Conservation (phyloP, 2,113 vertebrate species). For the Nycticorax nycticorax region DNA sequence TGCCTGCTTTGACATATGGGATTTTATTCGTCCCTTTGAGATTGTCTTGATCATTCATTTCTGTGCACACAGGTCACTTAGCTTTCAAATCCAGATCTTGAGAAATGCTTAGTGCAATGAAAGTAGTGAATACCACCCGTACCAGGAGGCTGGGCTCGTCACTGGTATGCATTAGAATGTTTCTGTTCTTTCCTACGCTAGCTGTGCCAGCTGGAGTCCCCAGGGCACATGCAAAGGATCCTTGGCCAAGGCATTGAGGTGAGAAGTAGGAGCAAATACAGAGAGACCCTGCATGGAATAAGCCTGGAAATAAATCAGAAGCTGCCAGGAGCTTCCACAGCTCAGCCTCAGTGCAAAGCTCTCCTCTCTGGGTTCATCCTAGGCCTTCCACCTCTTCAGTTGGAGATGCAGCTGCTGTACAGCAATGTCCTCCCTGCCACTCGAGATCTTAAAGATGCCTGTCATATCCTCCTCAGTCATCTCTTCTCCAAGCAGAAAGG, state of each 20-base stretch:
- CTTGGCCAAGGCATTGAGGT: not conserved
- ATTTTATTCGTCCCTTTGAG: not conserved
- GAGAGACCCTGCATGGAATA: not conserved
- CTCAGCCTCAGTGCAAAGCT: not conserved
- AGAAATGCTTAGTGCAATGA: not conserved
- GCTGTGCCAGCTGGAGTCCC: not conserved
- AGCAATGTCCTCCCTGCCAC: not conserved
- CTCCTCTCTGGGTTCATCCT: not conserved
- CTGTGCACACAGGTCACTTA: not conserved
- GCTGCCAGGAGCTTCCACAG: not conserved
- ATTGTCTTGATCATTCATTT: not conserved
- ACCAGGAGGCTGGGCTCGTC: not conserved
- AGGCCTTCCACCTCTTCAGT: not conserved
- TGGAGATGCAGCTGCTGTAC: not conserved
- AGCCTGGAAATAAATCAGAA: not conserved
- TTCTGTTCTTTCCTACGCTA: not conserved
- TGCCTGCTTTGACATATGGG: not conserved
- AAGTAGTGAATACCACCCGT: not conserved
- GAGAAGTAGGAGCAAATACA: not conserved
- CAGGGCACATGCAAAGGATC: fast-evolving
- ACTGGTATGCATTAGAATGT: not conserved
- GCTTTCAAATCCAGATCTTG: not conserved
- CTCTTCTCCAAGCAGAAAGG: not conserved
- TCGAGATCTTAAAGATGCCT: not conserved
- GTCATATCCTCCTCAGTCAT: not conserved